Evolutionary conservation across 1,140 invertebrate genomes (phyloP).

Genomic region (Sinonovacula constricta): DNA sequence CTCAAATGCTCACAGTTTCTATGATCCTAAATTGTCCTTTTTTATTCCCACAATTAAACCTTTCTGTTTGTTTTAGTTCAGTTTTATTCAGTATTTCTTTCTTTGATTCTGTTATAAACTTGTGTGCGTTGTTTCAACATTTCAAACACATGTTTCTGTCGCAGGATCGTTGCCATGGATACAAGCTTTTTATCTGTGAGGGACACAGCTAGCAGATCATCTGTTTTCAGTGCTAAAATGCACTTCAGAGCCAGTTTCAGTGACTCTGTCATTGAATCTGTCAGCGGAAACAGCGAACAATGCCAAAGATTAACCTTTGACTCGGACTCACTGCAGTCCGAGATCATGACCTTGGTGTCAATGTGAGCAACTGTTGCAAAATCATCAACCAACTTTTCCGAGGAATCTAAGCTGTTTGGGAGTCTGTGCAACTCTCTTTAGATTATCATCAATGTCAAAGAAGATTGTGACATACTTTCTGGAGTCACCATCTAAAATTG

Average conservation of each 20-base stretch:
- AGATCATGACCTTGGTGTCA: no score
- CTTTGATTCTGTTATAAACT: constrained; percentile 61
- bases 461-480: constrained; percentile 76
- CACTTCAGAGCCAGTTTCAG: constrained; percentile 65
- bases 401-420: constrained; percentile 60
- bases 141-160: constrained; percentile 64
- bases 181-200: constrained; percentile 34
- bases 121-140: constrained; percentile 71
- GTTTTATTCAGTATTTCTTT: neutral
- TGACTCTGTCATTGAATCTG: constrained; percentile 70
- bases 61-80: no score
- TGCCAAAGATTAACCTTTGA: constrained; percentile 73
- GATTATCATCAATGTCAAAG: constrained; percentile 76
- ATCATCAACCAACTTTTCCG: constrained; percentile 61
- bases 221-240: constrained; percentile 34
- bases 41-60: no score
- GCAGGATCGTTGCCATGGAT: constrained; percentile 67
- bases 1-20: no score
- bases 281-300: constrained; percentile 74
- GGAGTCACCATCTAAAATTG: constrained; percentile 59
- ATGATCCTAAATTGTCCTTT: no score
- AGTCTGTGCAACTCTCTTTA: constrained; percentile 71
- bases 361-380: constrained; percentile 42
- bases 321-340: constrained; percentile 22
- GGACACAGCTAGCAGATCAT: constrained; percentile 9